phyloP scores from a whole-genome alignment of 2,113 vertebrate species.

The Sturnira hondurensis region DNA sequence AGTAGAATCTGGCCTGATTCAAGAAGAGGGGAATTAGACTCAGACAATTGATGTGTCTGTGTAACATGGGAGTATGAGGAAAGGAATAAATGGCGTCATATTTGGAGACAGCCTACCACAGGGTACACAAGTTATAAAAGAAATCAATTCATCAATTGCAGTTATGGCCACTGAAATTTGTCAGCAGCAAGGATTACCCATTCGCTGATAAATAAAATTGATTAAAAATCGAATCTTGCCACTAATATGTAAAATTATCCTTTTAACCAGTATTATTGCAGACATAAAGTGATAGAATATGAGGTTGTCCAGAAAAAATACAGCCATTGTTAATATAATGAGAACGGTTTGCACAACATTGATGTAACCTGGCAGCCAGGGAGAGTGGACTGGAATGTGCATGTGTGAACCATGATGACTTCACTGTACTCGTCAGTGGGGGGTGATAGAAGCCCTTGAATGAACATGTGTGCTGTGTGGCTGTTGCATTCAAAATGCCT shows the following conservation, averaged over 20 bases:
- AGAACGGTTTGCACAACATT: too few species aligned
- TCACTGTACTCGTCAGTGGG: too few species aligned
- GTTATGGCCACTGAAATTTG: neutral
- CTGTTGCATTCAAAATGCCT: too few species aligned
- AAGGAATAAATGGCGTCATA: neutral
- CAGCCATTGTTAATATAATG: too few species aligned
- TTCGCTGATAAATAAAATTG: neutral
- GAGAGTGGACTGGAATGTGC: too few species aligned
- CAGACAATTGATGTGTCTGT: neutral
- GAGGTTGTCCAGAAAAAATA: too few species aligned
- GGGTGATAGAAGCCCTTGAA: too few species aligned
- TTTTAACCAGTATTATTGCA: neutral
- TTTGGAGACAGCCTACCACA: neutral
- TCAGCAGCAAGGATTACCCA: neutral
- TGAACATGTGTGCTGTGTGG: too few species aligned
- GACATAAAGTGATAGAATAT: neutral
- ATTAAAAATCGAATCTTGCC: neutral
- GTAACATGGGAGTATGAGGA: neutral
- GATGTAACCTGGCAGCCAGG: too few species aligned
- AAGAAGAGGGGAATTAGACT: neutral
- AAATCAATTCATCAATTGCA: neutral
- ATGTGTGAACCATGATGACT: too few species aligned
- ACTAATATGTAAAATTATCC: neutral
- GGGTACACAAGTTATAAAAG: neutral
- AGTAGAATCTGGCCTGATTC: neutral